Percentiles rank a stretch among this genome's conserved stretches.
These are phyloP conservation scores for Periparus ater DNA, from an alignment of 2,797 vertebrate species.

Conservation along the genomic window DNA sequence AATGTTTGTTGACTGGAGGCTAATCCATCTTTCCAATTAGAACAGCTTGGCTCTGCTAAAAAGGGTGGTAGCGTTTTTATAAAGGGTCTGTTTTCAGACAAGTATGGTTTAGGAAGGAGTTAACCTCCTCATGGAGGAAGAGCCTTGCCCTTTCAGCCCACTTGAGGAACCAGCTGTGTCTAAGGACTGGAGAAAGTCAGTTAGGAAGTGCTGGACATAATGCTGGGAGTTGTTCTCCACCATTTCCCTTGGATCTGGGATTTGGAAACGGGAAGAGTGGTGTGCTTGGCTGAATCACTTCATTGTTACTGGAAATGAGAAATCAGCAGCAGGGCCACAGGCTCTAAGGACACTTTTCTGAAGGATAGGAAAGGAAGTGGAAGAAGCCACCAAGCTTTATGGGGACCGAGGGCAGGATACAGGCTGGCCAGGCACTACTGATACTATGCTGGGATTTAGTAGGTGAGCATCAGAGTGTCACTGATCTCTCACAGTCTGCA, in stretches of 20 bases:
- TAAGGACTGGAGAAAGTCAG: neutral
- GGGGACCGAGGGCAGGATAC: neutral
- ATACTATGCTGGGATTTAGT: rapidly evolving
- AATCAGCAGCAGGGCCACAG: neutral
- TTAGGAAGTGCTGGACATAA: neutral
- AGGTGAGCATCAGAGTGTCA: neutral
- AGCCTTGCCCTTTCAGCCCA: neutral
- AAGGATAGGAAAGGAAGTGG: neutral
- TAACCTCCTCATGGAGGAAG: neutral
- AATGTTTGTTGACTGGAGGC: neutral
- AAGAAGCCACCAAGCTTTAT: neutral
- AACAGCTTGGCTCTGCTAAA: neutral
- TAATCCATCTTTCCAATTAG: neutral
- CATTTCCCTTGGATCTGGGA: neutral
- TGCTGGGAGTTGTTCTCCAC: neutral
- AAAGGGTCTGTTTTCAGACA: neutral
- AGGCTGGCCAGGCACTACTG: neutral
- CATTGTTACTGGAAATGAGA: neutral
- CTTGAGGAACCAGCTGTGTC: neutral
- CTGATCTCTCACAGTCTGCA: neutral
- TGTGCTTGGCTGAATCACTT: neutral
- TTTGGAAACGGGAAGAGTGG: neutral
- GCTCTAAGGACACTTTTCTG: neutral
- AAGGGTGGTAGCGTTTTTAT: neutral
- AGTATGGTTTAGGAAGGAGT: neutral